These are phyloP conservation scores for Macroteleia sp. DNA, from an alignment of 2,888 invertebrate genomes.

Conservation along the genomic window DNA sequence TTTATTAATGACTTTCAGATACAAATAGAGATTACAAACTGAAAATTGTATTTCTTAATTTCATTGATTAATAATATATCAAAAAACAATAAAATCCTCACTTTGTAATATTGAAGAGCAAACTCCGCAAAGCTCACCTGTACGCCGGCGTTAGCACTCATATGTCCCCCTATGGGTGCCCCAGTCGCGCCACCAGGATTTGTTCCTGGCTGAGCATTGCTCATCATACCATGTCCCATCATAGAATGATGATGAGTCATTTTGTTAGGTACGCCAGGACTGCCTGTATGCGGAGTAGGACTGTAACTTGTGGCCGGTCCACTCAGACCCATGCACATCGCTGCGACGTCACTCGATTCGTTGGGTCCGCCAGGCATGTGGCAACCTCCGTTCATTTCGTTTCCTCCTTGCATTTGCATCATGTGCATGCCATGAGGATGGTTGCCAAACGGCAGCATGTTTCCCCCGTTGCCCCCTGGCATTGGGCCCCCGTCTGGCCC, in stretches of 20 bases:
- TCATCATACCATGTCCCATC: constrained; percentile 81
- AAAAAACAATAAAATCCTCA: too few species aligned
- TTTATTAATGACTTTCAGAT: too few species aligned
- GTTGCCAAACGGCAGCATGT: constrained; percentile 86
- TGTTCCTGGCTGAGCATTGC: constrained; percentile 62
- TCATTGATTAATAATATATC: too few species aligned
- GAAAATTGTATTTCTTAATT: too few species aligned
- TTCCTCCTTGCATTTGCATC: constrained; percentile 80
- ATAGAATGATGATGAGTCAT: constrained; percentile 76
- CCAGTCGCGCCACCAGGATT: constrained; percentile 83
- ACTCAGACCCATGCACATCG: constrained; percentile 81
- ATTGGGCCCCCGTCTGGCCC: constrained; percentile 85
- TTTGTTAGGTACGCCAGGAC: constrained; percentile 80
- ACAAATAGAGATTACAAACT: too few species aligned
- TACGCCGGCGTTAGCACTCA: constrained; percentile 49
- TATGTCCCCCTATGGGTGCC: constrained; percentile 85
- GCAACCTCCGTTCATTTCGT: constrained; percentile 83
- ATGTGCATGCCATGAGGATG: constrained; percentile 84
- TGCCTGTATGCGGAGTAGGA: constrained; percentile 80
- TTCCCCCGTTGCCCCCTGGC: constrained; percentile 81
- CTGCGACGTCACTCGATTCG: constrained; percentile 78
- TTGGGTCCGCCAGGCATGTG: constrained; percentile 77
- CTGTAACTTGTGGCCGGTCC: constrained; percentile 81
- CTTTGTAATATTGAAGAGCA: not conserved
- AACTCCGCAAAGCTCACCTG: constrained; percentile 45